These are phyloP conservation scores for Aphrocallistes beatrix DNA, from an alignment of 37 sponge, comb jelly and placozoan species.

Conservation along the genomic window DNA sequence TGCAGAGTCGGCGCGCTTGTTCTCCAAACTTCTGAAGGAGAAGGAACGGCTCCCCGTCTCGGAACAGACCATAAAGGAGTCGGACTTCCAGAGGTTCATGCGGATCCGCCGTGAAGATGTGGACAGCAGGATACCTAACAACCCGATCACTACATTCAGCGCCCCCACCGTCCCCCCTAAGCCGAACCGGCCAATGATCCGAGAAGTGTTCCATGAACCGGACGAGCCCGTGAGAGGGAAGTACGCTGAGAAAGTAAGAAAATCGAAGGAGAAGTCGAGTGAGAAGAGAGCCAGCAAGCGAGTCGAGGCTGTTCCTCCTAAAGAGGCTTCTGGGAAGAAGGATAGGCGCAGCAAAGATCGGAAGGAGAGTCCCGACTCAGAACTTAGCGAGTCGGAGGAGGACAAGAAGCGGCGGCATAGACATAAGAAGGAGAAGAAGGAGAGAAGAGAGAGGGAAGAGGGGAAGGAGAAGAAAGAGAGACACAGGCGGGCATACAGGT, in stretches of 20 bases:
- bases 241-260: background rate
- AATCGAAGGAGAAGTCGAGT: background rate
- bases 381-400: background rate
- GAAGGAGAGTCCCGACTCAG: background rate
- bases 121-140: background rate
- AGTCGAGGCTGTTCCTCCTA: background rate
- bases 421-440: background rate
- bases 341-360: background rate
- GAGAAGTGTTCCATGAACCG: background rate
- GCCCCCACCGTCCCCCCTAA: background rate
- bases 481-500: background rate
- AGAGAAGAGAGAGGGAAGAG: background rate
- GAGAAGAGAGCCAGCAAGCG: background rate
- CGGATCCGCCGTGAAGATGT: constrained; percentile 9
- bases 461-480: background rate
- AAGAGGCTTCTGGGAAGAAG: background rate
- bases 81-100: background rate
- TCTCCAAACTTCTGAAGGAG: background rate
- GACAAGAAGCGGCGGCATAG: background rate
- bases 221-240: background rate
- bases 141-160: background rate
- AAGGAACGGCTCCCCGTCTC: background rate
- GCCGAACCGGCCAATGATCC: background rate
- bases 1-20: background rate
- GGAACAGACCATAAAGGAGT: background rate